Evolutionary conservation across 2,113 vertebrate species (phyloP), one percentile per base, ranked within the genome.

Genomic region (Anoplopoma fimbria): DNA sequence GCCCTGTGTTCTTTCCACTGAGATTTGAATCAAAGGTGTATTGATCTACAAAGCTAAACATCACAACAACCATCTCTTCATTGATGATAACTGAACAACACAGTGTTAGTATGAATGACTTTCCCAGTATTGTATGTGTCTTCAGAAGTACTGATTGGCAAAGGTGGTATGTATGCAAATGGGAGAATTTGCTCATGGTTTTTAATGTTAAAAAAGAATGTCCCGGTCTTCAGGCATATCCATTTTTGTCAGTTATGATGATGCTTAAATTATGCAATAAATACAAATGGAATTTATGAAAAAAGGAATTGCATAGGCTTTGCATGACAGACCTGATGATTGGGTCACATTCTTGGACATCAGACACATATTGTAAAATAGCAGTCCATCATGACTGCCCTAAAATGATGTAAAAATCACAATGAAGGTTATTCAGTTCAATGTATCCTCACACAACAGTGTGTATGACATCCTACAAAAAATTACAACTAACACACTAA

Each of bases 41-140:
- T 79, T 84, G 63, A 90, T 84, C 72, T 80, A 70, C 55, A 82
- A 68, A 79, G 62, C 51, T 73, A 77, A 70, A 82, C 51, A 77
- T 74, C 25, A 61, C 77, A 82, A 36, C 49, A 25, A 36, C 68
- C 19, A 0, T 64, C 31, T 57, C 17, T 57, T 80, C 47, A 38
- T 1, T 36, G 45, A 57, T 47, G 34, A 60, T 53, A 55, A 42
- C 19, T 27, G 1, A 58, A 60, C 25, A 75, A 47, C 29, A 29
- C 2, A 61, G 14, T 21, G 64, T 33, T 33, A 60, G 53, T 34
- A 27, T 23, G 2, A 34, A 8, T 27, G 4, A 9, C 31, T 65
- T 69, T 42, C 25, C 33, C 25, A 47, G 19, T 49, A 9, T n/a
- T 17, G 15, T 42, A 49, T 31, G 23, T 69, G 13, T 8, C 12